phyloP scores from a whole-genome alignment of 30 jellyfish, hydroid and myxozoan genomes.

The Phacellophora camtschatica region DNA sequence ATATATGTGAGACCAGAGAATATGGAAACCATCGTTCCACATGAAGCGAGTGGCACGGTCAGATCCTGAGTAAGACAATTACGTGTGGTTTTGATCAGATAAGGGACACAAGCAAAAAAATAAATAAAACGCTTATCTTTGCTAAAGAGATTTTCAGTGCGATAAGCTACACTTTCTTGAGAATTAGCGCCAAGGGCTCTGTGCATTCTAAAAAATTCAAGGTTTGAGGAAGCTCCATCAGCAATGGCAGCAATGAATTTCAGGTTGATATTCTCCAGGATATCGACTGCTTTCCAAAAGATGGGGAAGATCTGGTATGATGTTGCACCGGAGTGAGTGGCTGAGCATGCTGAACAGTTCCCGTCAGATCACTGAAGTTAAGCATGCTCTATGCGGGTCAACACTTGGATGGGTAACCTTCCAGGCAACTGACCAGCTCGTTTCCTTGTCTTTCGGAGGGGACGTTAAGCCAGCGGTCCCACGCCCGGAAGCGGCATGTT shows the following conservation, averaged over 20 bases:
- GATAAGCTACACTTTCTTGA: constrained; percentile 30
- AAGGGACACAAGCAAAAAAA: constrained; percentile 55
- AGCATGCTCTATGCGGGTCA: too few species aligned
- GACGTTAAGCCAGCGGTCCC: too few species aligned
- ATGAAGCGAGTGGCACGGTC: constrained; percentile 31
- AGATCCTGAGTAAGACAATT: constrained; percentile 54
- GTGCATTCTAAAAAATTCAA: constrained; percentile 40
- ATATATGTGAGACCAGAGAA: too few species aligned
- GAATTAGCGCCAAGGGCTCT: constrained; percentile 13
- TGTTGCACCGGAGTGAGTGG: constrained; percentile 62
- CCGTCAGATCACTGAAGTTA: too few species aligned
- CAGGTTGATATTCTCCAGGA: constrained; percentile 39
- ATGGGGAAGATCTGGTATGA: constrained; percentile 61
- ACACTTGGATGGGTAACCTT: too few species aligned
- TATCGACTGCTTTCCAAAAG: constrained; percentile 59
- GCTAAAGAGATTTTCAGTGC: constrained; percentile 42
- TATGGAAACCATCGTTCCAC: constrained; percentile 58
- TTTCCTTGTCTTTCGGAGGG: too few species aligned
- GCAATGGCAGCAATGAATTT: constrained; percentile 71
- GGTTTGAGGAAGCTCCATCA: constrained; percentile 72
- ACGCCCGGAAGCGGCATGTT: too few species aligned
- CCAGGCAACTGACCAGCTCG: too few species aligned
- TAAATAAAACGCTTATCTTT: constrained; percentile 38
- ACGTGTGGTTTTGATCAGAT: constrained; percentile 43
- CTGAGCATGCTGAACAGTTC: too few species aligned